These are phyloP conservation scores for Poecilus cupreus DNA, from an alignment of 2,888 invertebrate genomes.

Conservation along the genomic window DNA sequence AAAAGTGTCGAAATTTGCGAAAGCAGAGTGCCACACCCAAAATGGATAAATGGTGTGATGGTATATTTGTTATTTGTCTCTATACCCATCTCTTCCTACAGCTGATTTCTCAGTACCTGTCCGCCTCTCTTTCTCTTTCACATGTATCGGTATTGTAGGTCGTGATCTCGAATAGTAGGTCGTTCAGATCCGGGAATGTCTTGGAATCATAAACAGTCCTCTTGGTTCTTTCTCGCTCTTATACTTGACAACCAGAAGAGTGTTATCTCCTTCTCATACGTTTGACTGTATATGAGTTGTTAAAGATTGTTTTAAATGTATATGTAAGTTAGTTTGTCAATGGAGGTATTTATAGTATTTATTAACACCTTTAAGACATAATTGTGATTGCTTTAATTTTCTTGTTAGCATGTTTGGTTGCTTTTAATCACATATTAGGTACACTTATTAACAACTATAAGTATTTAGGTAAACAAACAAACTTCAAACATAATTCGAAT, in stretches of 20 bases:
- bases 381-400: neutral
- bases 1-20: too few relatives aligned
- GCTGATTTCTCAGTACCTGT: neutral
- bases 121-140: neutral
- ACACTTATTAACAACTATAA: too few relatives aligned
- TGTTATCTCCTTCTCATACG: neutral
- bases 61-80: neutral
- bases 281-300: neutral
- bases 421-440: too few relatives aligned
- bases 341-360: neutral
- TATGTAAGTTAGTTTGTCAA: neutral
- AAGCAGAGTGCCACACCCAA: too few relatives aligned
- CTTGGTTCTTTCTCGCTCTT: neutral
- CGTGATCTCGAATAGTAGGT: neutral
- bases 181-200: neutral
- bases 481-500: too few relatives aligned
- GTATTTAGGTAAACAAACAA: too few relatives aligned
- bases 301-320: neutral
- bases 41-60: too few relatives aligned
- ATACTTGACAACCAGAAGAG: neutral
- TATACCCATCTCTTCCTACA: neutral
- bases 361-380: neutral
- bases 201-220: neutral
- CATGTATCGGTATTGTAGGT: neutral
- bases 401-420: too few relatives aligned